Percentiles rank a stretch among this genome's conserved stretches.
Conservation (phyloP, 2,113 vertebrate genomes). For the Hippocampus zosterae region DNA sequence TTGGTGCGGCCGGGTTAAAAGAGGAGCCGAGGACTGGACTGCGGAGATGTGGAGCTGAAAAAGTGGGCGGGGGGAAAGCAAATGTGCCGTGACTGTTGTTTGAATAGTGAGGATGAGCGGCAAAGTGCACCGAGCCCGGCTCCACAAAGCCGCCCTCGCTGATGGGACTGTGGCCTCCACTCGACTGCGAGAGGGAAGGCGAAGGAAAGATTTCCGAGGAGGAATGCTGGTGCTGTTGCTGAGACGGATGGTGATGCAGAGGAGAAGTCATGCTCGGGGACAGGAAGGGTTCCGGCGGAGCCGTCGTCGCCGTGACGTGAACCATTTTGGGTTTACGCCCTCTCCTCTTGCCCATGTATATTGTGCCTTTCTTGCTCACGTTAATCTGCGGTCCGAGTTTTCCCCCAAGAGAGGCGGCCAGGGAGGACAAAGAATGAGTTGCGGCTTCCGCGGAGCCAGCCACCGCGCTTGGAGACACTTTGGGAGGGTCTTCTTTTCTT, state of each 20-base stretch:
- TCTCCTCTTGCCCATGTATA: constrained; percentile 97
- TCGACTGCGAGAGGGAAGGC: constrained; percentile 86
- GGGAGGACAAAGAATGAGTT: constrained; percentile 82
- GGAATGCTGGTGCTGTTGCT: constrained; percentile 72
- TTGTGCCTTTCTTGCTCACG: constrained; percentile 98
- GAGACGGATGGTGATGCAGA: constrained; percentile 67
- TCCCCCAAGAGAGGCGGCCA: constrained; percentile 90
- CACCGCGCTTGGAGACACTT: constrained; percentile 37
- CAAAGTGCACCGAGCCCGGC: constrained; percentile 88
- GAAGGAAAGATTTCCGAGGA: constrained; percentile 84
- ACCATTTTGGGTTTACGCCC: constrained; percentile 92
- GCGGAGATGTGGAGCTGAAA: constrained; percentile 71
- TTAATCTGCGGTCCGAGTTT: constrained; percentile 96
- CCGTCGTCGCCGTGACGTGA: constrained; percentile 26
- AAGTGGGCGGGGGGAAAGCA: constrained; percentile 71
- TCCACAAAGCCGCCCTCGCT: constrained; percentile 93
- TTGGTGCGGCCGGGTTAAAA: constrained; percentile 33
- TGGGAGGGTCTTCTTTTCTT: constrained; percentile 63
- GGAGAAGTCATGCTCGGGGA: constrained; percentile 73
- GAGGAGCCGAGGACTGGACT: constrained; percentile 43
- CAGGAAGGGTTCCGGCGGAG: constrained; percentile 66
- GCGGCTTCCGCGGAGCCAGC: constrained; percentile 69
- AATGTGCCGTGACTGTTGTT: constrained; percentile 70
- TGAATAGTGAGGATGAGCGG: constrained; percentile 68
- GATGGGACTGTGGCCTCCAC: constrained; percentile 91